Percentiles rank a stretch among this genome's conserved stretches.
phyloP scores from a whole-genome alignment of 2,888 invertebrate species.

The Parasteatoda lunata region DNA sequence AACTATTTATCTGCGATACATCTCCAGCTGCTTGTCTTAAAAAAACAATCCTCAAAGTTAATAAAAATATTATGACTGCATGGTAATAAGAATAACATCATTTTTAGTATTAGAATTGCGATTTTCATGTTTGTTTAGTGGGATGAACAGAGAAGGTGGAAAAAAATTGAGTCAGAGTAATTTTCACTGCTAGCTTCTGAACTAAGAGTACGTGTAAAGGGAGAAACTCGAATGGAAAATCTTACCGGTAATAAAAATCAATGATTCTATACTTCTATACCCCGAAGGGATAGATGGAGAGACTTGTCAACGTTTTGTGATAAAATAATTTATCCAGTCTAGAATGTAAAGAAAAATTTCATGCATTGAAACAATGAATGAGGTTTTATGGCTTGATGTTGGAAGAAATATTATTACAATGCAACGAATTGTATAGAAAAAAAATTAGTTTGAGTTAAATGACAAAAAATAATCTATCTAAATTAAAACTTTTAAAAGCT shows the following conservation, averaged over 20 bases:
- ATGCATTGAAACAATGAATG: too few relatives aligned
- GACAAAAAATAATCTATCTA: too few relatives aligned
- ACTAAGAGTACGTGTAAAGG: not conserved
- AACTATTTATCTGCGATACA: not conserved
- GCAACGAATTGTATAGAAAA: too few relatives aligned
- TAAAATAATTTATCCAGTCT: not conserved
- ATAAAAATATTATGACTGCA: conserved; percentile 1
- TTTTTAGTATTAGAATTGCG: not conserved
- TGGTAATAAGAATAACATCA: not conserved
- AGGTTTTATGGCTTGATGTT: too few relatives aligned
- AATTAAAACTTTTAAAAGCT: too few relatives aligned
- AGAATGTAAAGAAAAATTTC: not conserved
- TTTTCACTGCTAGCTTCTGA: not conserved
- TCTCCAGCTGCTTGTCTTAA: not conserved
- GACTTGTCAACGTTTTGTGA: not conserved
- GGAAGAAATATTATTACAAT: too few relatives aligned
- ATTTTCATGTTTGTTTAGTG: not conserved
- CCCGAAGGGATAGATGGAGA: not conserved
- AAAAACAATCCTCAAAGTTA: not conserved
- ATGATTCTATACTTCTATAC: not conserved
- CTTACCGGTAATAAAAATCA: not conserved
- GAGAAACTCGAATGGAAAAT: not conserved
- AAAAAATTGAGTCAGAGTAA: not conserved
- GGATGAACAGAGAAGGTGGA: not conserved
- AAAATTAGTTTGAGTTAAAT: too few relatives aligned